Base-by-base conservation (phyloP, 2,797 vertebrate species). In the Typhlichthys eigenmanni region DNA sequence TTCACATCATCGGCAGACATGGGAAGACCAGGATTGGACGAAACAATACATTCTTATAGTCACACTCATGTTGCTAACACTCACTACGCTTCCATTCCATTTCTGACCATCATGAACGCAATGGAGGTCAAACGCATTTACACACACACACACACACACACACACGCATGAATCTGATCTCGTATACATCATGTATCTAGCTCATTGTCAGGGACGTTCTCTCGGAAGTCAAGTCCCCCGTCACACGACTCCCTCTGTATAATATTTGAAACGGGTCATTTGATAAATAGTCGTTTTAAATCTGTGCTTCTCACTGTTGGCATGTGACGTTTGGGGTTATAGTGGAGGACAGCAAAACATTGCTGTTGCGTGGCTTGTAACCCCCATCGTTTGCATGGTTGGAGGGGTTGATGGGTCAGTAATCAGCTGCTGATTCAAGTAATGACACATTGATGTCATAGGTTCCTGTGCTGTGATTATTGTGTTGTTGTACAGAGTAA, bases 171-270 rank as follows among this genome's bases (percentile, higher is more conserved):
- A 43, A 67, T 43, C 55, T 48, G 43, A 38, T 14, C 53, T 55
- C 61, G 47, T 62, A 74, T 68, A 71, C 59, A 73, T 87, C 51
- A 70, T 29, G 69, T 58, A 88, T 79, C 68, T 85, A 86, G 86
- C 85, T 85, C 86, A 82, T 59, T 68, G 66, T 61, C 80, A 73
- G 7, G 56, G 74, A 76, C 65, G 56, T 55, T 61, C 57, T 79
- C 71, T 8, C 38, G 9, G 46, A 55, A 62, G 11, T 59, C 55
- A 51, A 48, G 5, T 13, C 54, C 61, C 54, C 68, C 66, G 55
- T 47, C 50, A 4, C 11, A 8, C 13, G 2, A 16, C 38, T 62
- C 43, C 14, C 47, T 11, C 49, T 13, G 48, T 54, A 29, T 16
- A 17, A 62, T 55, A 24, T 55, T 11, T 12, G 13, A 8, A 38